A percentile compares a stretch with the other conserved stretches of the same genome.
Evolutionary conservation across 2,888 invertebrate species (phyloP).

Genomic region (Cremastinae sp.): DNA sequence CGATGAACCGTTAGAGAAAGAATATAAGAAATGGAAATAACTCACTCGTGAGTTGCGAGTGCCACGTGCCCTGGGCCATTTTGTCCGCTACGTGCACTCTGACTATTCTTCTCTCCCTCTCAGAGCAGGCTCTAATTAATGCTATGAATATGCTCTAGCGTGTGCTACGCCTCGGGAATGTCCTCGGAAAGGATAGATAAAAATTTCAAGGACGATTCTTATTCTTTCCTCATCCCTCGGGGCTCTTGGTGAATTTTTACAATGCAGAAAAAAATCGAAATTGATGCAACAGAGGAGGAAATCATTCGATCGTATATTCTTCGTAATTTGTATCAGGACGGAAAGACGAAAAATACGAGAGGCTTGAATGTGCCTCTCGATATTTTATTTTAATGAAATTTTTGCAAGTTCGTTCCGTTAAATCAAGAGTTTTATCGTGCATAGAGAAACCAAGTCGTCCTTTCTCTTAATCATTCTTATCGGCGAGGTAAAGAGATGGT

Average conservation of each 20-base stretch:
- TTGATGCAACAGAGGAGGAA: not conserved
- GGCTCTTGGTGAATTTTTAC: not conserved
- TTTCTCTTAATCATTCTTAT: conserved; percentile 29
- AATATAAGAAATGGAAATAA: conserved; percentile 21
- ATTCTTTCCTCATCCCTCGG: not conserved
- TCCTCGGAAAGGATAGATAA: not conserved
- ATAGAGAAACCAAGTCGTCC: not conserved
- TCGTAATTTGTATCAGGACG: too few relatives aligned
- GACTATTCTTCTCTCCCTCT: conserved; percentile 13
- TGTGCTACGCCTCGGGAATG: conserved; percentile 24
- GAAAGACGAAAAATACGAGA: too few relatives aligned
- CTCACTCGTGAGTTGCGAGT: conserved; percentile 53
- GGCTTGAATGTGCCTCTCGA: too few relatives aligned
- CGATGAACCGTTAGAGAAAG: conserved; percentile 73
- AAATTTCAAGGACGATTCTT: conserved; percentile 45
- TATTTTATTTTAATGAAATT: too few relatives aligned
- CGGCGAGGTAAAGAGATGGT: conserved; percentile 23
- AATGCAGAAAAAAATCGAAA: not conserved
- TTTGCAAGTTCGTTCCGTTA: too few relatives aligned
- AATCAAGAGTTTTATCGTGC: not conserved
- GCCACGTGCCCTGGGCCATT: conserved; percentile 50
- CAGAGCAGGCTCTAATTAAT: too few relatives aligned
- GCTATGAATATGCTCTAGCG: conserved; percentile 46
- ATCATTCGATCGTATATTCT: too few relatives aligned
- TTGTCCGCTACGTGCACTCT: conserved; percentile 54